Base-by-base conservation (phyloP, 2,797 vertebrate genomes). In the Poecilia wingei region DNA sequence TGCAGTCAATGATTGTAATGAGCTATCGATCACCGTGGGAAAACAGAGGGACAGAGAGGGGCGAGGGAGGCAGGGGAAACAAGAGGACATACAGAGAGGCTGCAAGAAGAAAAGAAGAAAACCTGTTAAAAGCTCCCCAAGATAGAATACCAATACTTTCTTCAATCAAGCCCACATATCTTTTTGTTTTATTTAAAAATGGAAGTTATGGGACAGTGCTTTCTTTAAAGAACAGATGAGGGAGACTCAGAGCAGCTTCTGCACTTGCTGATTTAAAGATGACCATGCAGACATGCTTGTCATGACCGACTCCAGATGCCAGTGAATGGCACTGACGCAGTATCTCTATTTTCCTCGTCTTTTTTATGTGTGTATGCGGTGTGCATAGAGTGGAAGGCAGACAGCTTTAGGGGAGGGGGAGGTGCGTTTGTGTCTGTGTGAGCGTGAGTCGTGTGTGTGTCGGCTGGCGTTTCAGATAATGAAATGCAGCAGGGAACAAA, bases 1-100 rank as follows among this genome's bases (percentile, higher is more conserved):
- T 73, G 72, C 93, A 94, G 94, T 95, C 94, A 95, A 95, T 95
- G 94, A 94, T 91, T 95, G 92, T 95, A 95, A 95, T 94, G 94
- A 95, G 94, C 93, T 95, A 95, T 95, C 91, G 94, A 95, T 95
- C 94, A 95, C 92, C 92, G 94, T 95, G 94, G 94, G 94, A 95
- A 95, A 95, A 95, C 85, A 90, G 87, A 94, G 92, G 93, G 93
- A 94, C 93, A 90, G 88, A 92, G 92, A 91, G 88, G 87, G 89
- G 90, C 83, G 91, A 91, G 91, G 84, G 85, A 93, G 92, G 91
- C 82, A 88, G 88, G 82, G 91, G 90, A 84, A 92, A 93, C 83
- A 80, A 87, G 92, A 95, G 93, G 93, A 92, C 91, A 90, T 85
- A 89, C 81, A 86, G 82, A 87, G 43, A 74, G 82, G 86, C 78